Conservation (phyloP, 2,797 vertebrate species). For the Squalus acanthias region DNA sequence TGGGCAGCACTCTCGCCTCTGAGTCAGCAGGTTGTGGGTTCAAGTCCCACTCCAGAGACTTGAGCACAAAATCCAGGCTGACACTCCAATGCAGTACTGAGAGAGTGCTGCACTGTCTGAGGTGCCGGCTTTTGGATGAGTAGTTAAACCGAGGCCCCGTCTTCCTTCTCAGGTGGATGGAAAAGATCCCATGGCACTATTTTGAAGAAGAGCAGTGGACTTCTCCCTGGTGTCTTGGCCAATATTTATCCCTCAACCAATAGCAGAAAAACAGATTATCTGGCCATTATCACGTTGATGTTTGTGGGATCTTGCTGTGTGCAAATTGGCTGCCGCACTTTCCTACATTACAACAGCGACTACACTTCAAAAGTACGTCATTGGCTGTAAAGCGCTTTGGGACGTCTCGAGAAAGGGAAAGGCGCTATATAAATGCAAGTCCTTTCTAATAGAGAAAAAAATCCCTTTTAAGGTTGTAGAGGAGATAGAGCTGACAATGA, state of each 20-base stretch:
- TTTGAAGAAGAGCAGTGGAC: background rate
- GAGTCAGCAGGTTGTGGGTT: background rate
- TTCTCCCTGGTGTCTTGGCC: background rate
- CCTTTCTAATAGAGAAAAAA: too few relatives aligned
- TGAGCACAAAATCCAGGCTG: background rate
- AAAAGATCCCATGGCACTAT: background rate
- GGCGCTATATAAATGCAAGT: too few relatives aligned
- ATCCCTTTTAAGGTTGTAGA: too few relatives aligned
- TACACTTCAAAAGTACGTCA: background rate
- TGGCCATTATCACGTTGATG: background rate
- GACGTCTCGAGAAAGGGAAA: background rate
- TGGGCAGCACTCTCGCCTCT: background rate
- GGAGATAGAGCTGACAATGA: too few relatives aligned
- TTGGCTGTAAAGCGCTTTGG: too few relatives aligned
- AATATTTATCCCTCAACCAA: background rate
- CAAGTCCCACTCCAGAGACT: background rate
- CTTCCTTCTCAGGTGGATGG: background rate
- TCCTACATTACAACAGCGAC: background rate
- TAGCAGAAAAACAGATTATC: background rate
- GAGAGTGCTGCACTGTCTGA: background rate
- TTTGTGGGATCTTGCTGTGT: background rate
- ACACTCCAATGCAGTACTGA: background rate
- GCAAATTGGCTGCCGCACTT: background rate
- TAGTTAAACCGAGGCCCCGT: background rate
- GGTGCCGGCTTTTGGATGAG: background rate